Conservation (phyloP, 2,113 vertebrate genomes). For the Oreochromis aureus region DNA sequence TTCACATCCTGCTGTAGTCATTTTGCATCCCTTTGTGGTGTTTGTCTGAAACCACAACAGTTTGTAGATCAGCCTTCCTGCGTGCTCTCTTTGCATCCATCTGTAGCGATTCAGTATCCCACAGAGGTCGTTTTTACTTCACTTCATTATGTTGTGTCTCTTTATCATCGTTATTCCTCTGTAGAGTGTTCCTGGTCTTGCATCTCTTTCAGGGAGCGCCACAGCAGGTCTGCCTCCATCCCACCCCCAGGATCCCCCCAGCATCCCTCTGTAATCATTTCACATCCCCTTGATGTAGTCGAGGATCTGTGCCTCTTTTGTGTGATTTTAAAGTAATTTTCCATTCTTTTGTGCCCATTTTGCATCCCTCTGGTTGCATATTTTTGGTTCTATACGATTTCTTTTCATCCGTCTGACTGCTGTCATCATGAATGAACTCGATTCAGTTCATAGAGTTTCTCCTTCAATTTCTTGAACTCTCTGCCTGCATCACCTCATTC, state of each 20-base stretch:
- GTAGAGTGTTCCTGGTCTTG: background rate
- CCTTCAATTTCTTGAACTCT: background rate
- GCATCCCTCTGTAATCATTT: background rate
- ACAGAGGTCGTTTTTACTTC: background rate
- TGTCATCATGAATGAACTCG: background rate
- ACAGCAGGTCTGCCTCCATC: background rate
- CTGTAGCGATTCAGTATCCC: background rate
- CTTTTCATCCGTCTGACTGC: background rate
- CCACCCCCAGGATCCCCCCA: background rate
- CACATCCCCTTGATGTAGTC: background rate
- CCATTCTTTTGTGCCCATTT: background rate
- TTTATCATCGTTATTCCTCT: accelerated
- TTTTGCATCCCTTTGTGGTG: background rate
- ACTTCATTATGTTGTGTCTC: background rate
- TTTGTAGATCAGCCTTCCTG: background rate
- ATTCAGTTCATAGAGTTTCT: background rate
- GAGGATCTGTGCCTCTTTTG: background rate
- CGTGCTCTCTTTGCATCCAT: background rate
- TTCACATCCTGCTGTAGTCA: background rate
- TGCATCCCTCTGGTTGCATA: background rate
- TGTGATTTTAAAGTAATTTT: background rate
- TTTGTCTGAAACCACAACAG: background rate
- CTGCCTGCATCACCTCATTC: background rate
- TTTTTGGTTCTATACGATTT: background rate
- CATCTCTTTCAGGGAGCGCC: background rate